Evolutionary conservation across 1,140 invertebrate species (phyloP), one percentile per base, ranked within the genome.

Genomic region (Pectinophora gossypiella): DNA sequence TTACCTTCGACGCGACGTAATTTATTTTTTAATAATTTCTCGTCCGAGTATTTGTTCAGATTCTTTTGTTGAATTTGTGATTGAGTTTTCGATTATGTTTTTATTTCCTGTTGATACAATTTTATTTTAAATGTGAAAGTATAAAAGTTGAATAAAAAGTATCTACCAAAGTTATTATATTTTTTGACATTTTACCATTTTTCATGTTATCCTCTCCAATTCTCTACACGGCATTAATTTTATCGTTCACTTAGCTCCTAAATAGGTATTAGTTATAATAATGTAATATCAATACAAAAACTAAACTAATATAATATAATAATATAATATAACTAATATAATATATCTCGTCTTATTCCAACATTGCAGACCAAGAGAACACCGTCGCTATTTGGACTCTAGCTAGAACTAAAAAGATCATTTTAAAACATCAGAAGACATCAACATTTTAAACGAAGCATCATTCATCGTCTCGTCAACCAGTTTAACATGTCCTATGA

Each of bases 1-100:
- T 72, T 80, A 75, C 65, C 62, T 71, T 59, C 50, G 32, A 19
- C n/a, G 42, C 32, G 21, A 51, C 42, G 48, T 51, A 21, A 51
- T 52, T 58, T 52, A 56, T 60, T 58, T 65, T 46, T 20, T 12
- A 32, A 32, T 12, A 32, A 9, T 23, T 23, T 23, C 22, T 4
- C 10, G 22, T 10, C 4, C 10, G n/a, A n/a, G n/a, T n/a, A n/a
- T 23, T 23, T 23, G 22, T 10, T 23, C 4, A 5, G 10, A 5
- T 23, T 23, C 4, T 5, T 23, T 5, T 5, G 4, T 4, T 23
- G 22, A 10, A 10, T 10, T 23, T 9, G 9, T 32, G 27, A 32
- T 32, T 32, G 27, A 32, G n/a, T 32, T 32, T 32, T 32, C 9
- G n/a, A 1, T 12, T 3, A 9, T 3, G 9, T 32, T 32, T 9